These are phyloP conservation scores for Parotocinclus haroldoi DNA, from an alignment of 2,797 vertebrate species.

Conservation along the genomic window DNA sequence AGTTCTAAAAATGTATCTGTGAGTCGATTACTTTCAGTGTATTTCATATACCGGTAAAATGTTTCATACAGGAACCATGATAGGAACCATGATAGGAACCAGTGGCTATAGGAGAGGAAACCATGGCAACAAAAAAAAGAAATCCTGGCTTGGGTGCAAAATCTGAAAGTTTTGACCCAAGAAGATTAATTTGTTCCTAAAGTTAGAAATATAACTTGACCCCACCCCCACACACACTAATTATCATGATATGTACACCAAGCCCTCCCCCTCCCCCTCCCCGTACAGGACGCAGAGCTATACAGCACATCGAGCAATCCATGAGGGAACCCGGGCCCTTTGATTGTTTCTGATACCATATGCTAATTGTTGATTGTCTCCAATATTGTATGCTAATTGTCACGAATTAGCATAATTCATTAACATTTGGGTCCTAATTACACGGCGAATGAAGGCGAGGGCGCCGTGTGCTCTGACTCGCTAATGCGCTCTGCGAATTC, in stretches of 20 bases:
- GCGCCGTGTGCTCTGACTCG: constrained; percentile 65
- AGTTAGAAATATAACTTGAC: too few relatives aligned
- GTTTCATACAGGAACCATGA: too few relatives aligned
- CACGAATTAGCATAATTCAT: constrained; percentile 78
- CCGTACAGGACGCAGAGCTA: constrained; percentile 56
- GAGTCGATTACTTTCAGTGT: too few relatives aligned
- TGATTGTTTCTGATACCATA: constrained; percentile 71
- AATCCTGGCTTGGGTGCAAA: too few relatives aligned
- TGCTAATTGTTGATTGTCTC: constrained; percentile 77
- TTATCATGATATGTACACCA: too few relatives aligned
- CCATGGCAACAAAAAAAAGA: too few relatives aligned
- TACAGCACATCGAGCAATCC: constrained; percentile 17
- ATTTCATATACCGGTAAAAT: too few relatives aligned
- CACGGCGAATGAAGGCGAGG: constrained; percentile 64
- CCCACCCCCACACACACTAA: too few relatives aligned
- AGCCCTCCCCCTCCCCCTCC: constrained; percentile 50
- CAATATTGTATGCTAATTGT: constrained; percentile 79
- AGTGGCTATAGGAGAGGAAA: too few relatives aligned
- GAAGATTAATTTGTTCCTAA: not conserved
- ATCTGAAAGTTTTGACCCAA: too few relatives aligned
- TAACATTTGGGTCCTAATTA: constrained; percentile 79
- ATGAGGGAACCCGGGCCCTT: constrained; percentile 62
- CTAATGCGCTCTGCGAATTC: constrained; percentile 64
- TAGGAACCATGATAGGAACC: too few relatives aligned
- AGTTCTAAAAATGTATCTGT: too few relatives aligned